Conservation (phyloP, 2,113 vertebrate genomes). For the Polypterus senegalus region DNA sequence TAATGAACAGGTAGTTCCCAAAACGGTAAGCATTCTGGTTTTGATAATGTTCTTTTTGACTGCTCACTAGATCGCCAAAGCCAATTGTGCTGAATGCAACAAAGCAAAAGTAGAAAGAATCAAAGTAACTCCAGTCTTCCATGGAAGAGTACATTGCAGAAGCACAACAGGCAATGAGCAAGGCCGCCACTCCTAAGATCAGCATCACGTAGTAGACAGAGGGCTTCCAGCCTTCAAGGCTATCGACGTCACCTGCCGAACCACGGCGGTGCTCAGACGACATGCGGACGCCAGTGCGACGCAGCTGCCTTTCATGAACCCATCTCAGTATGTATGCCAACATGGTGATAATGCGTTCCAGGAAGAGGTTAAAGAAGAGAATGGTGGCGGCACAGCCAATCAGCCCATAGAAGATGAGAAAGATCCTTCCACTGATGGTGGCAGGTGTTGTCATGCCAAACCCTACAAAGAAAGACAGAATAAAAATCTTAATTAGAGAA, state of each 20-base stretch:
- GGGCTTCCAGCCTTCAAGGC: slow-evolving; percentile 25
- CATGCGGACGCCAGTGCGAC: not conserved
- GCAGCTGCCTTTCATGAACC: slow-evolving; percentile 20
- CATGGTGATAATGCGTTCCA: slow-evolving; percentile 29
- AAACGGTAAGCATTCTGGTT: slow-evolving; percentile 27
- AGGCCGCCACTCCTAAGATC: slow-evolving; percentile 25
- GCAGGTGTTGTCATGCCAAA: slow-evolving; percentile 40
- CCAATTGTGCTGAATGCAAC: slow-evolving; percentile 44
- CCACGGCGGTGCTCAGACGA: not conserved
- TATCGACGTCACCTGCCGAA: slow-evolving; percentile 1
- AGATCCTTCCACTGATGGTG: slow-evolving; percentile 31
- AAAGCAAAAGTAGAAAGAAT: slow-evolving; percentile 47
- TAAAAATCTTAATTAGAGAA: too few relatives aligned
- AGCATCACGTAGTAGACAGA: slow-evolving; percentile 32
- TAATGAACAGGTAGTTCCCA: slow-evolving; percentile 36
- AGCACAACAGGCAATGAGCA: slow-evolving; percentile 30
- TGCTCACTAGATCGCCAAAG: slow-evolving; percentile 45
- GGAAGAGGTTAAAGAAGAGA: slow-evolving; percentile 40
- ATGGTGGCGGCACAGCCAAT: slow-evolving; percentile 37
- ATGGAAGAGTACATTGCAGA: slow-evolving; percentile 35
- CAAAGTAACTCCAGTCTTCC: slow-evolving; percentile 39
- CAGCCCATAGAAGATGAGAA: slow-evolving; percentile 43
- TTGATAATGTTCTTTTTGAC: slow-evolving; percentile 29
- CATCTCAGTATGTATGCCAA: slow-evolving; percentile 23
- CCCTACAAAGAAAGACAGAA: slow-evolving; percentile 22